These are phyloP conservation scores for Agrotis ipsilon DNA, from an alignment of 2,888 invertebrate genomes.

Conservation along the genomic window DNA sequence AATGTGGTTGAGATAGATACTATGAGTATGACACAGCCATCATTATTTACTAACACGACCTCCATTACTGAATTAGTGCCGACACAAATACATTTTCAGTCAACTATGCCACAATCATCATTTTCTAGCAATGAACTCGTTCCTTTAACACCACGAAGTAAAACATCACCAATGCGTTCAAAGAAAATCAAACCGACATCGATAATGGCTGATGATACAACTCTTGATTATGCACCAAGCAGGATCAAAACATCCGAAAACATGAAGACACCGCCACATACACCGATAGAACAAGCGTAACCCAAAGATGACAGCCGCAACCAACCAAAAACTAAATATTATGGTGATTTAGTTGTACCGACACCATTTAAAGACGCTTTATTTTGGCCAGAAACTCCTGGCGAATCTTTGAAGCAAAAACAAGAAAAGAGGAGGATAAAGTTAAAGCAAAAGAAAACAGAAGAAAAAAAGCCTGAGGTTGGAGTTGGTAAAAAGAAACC, in stretches of 20 bases:
- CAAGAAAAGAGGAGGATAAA: slow-evolving; percentile 1
- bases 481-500: background rate
- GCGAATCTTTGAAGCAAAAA: background rate
- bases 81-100: background rate
- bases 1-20: background rate
- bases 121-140: background rate
- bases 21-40: slow-evolving; percentile 1
- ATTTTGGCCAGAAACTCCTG: slow-evolving; percentile 14
- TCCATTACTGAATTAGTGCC: background rate
- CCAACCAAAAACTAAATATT: background rate
- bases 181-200: too few relatives aligned
- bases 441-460: background rate
- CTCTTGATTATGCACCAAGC: background rate
- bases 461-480: background rate
- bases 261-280: background rate
- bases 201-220: background rate
- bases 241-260: background rate
- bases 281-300: background rate
- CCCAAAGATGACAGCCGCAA: background rate
- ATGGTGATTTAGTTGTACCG: slow-evolving; percentile 20
- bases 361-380: slow-evolving; percentile 35
- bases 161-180: background rate
- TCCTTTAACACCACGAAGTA: background rate
- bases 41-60: background rate
- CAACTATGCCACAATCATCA: background rate